These are phyloP conservation scores for Platysteira castanea DNA, from an alignment of 2,113 vertebrate genomes.

Conservation along the genomic window DNA sequence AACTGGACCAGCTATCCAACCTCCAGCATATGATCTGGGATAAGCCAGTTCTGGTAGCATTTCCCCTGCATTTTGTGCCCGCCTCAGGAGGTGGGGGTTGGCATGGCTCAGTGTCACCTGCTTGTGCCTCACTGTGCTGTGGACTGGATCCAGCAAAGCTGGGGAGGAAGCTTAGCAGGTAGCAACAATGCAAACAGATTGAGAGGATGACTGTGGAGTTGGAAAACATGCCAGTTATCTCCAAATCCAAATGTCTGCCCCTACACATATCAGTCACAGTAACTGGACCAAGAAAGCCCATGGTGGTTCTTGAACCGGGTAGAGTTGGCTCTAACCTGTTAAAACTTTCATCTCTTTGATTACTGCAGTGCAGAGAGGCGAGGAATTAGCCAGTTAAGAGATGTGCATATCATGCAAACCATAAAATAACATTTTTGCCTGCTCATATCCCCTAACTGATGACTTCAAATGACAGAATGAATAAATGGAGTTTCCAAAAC, in stretches of 20 bases:
- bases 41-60: neutral
- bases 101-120: neutral
- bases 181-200: neutral
- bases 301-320: neutral
- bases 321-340: neutral
- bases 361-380: neutral
- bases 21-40: neutral
- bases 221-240: neutral
- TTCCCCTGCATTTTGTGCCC: neutral
- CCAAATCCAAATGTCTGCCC: neutral
- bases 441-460: neutral
- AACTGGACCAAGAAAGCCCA: neutral
- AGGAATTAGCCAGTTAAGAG: neutral
- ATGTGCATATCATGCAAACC: rapidly evolving
- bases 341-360: neutral
- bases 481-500: neutral
- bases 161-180: neutral
- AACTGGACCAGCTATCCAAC: neutral
- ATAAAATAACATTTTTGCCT: neutral
- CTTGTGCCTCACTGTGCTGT: neutral
- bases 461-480: neutral
- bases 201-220: neutral
- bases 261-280: neutral
- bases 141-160: neutral
- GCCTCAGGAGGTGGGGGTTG: neutral